phyloP scores from a whole-genome alignment of 2,113 vertebrate species.

The Salvelinus fontinalis region DNA sequence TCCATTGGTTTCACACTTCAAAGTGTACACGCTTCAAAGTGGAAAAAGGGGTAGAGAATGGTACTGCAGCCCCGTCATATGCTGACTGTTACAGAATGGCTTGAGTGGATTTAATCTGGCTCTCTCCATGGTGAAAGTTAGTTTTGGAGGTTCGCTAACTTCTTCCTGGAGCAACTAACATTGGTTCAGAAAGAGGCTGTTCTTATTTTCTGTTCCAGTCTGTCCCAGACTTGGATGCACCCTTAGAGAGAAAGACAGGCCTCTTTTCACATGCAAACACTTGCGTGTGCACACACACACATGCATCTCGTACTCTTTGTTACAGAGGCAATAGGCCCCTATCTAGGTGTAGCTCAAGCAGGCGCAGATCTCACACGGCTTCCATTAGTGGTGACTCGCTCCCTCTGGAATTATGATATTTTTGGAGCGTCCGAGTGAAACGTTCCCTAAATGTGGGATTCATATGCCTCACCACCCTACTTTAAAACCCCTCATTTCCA shows the following conservation, averaged over 20 bases:
- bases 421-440: conserved; percentile 51
- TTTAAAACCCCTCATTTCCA: conserved; percentile 21
- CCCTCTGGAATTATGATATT: conserved; percentile 63
- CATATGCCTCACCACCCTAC: conserved; percentile 23
- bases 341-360: conserved; percentile 28
- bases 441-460: conserved; percentile 51
- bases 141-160: neutral
- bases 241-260: conserved; percentile 4
- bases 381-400: conserved; percentile 64
- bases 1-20: too few species aligned
- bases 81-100: too few species aligned
- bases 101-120: too few species aligned
- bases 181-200: too few species aligned
- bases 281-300: neutral
- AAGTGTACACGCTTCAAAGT: too few species aligned
- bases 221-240: neutral
- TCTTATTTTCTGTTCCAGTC: too few species aligned
- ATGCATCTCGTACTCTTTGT: neutral
- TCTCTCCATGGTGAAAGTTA: too few species aligned
- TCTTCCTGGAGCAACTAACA: conserved; percentile 24
- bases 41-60: too few species aligned
- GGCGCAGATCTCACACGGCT: conserved; percentile 54
- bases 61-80: too few species aligned
- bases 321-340: conserved; percentile 7
- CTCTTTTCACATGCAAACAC: conserved; percentile 7